Percentiles rank a stretch among this genome's conserved stretches.
Evolutionary conservation across 1,140 invertebrate species (phyloP).

Genomic region (Drosophila repletoides): DNA sequence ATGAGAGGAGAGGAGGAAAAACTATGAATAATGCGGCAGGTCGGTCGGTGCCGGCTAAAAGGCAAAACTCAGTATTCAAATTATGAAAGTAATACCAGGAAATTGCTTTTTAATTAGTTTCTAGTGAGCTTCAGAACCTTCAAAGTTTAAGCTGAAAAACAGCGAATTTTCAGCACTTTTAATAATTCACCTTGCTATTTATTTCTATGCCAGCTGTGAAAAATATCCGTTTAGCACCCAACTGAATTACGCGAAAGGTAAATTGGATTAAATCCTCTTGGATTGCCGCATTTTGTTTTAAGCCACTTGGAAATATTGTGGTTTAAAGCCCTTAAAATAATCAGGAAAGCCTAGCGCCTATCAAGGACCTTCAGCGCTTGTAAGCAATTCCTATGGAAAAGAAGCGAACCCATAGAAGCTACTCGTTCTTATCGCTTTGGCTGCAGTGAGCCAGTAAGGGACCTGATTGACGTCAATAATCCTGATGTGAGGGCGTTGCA

Average conservation of each 20-base stretch:
- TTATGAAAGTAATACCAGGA: constrained; percentile 36
- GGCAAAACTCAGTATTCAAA: constrained; percentile 5
- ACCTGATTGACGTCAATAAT: constrained; percentile 17
- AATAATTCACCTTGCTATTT: neutral
- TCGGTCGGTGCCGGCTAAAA: neutral
- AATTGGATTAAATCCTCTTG: constrained; percentile 21
- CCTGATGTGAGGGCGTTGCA: constrained; percentile 5
- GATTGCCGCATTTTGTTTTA: neutral
- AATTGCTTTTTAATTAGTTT: constrained; percentile 71
- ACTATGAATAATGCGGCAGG: constrained; percentile 5
- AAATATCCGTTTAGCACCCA: neutral
- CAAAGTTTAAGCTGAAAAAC: too few species aligned
- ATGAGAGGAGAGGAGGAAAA: too few species aligned
- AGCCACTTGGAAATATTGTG: neutral
- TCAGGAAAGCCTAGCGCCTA: neutral
- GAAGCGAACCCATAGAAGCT: neutral
- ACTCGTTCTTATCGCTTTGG: constrained; percentile 16
- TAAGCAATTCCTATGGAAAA: neutral
- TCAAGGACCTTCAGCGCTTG: neutral
- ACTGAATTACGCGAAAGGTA: constrained; percentile 1
- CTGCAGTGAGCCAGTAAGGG: constrained; percentile 7
- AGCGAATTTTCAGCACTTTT: too few species aligned
- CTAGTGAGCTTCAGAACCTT: constrained; percentile 25
- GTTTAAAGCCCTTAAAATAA: neutral
- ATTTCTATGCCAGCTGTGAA: neutral